Evolutionary conservation across 2,797 vertebrate genomes (phyloP).

Genomic region (Phylloscopus collybita): DNA sequence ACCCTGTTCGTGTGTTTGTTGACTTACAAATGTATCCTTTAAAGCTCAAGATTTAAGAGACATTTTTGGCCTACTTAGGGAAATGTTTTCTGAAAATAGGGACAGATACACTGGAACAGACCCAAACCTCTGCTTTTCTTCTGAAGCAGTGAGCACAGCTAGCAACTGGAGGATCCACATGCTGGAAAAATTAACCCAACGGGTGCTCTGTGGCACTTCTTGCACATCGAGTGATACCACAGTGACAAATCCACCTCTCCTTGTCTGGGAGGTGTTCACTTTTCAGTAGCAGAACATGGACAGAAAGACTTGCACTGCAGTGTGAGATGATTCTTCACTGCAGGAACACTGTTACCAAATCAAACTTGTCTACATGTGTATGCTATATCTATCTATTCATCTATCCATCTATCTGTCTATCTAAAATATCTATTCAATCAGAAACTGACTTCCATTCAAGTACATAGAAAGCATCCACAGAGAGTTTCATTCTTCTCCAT

Average conservation of each 20-base stretch:
- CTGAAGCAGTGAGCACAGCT: neutral
- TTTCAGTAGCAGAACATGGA: neutral
- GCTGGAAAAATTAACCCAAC: neutral
- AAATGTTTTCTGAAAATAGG: constrained; percentile 40
- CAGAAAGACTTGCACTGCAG: neutral
- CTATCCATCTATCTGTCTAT: neutral
- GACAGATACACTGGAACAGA: neutral
- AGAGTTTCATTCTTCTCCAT: neutral
- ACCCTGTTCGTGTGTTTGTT: neutral
- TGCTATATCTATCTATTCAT: neutral
- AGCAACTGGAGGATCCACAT: neutral
- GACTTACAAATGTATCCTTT: constrained; percentile 48
- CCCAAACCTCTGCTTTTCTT: constrained; percentile 11
- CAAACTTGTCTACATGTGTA: neutral
- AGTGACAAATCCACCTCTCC: neutral
- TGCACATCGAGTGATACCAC: neutral
- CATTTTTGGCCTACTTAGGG: constrained; percentile 51
- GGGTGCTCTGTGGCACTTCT: neutral
- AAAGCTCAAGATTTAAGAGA: constrained; percentile 39
- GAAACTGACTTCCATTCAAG: neutral
- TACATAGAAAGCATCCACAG: neutral
- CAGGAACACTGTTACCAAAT: neutral
- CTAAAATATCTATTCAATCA: neutral
- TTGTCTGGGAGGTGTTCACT: neutral
- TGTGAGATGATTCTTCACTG: neutral